Conservation (phyloP, 1,140 invertebrate species). For the Drosophila pallidifrons region DNA sequence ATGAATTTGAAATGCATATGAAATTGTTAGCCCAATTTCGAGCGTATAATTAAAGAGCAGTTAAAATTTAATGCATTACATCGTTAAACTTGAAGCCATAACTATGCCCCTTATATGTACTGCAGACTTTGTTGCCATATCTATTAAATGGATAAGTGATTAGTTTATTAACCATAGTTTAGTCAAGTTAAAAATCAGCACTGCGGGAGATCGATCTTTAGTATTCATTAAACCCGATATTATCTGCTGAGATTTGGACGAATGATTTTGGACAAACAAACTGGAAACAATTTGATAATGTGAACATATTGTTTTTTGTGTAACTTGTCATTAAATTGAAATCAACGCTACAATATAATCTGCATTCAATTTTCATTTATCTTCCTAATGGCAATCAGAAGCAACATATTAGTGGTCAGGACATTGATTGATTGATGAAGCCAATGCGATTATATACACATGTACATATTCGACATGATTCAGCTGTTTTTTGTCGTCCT, state of each 20-base stretch:
- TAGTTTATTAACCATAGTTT: conserved; percentile 20
- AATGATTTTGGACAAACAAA: too few species aligned
- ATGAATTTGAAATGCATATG: conserved; percentile 55
- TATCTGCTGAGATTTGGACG: conserved; percentile 8
- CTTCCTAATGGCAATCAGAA: conserved; percentile 11
- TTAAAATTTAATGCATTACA: conserved; percentile 44
- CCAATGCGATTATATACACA: conserved; percentile 1
- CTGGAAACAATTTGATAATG: too few species aligned
- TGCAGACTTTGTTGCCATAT: conserved; percentile 4
- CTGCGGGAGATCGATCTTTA: conserved; percentile 14
- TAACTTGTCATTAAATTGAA: conserved; percentile 1
- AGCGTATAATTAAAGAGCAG: conserved; percentile 62
- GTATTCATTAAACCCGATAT: conserved; percentile 5
- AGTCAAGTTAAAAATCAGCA: conserved; percentile 5
- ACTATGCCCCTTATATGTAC: background rate
- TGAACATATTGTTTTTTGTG: background rate
- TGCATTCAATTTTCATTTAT: conserved; percentile 17
- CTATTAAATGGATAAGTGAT: conserved; percentile 14
- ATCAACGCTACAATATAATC: background rate
- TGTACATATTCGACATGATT: conserved; percentile 13
- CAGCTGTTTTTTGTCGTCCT: conserved; percentile 15
- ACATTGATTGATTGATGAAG: conserved; percentile 32
- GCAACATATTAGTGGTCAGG: background rate
- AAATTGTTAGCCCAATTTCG: conserved; percentile 60
- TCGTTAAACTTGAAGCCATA: conserved; percentile 36